Percentiles rank a stretch among this genome's conserved stretches.
phyloP scores from a whole-genome alignment of 2,797 vertebrate species.

The Gambusia yucatana region DNA sequence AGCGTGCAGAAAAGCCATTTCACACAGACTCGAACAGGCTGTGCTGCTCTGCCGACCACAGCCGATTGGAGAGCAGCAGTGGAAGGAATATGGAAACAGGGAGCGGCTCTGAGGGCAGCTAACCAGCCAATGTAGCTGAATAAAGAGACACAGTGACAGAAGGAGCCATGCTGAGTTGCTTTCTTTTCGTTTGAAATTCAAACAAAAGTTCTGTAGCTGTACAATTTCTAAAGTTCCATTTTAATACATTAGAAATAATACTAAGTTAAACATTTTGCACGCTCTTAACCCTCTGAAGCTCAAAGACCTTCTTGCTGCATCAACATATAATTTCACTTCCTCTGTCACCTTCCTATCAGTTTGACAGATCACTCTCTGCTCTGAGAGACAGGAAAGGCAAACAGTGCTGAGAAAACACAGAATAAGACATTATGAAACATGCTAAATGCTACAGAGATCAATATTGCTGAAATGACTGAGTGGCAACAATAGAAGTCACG shows the following conservation, averaged over 20 bases:
- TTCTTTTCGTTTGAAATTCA: conserved; percentile 19
- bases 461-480: conserved; percentile 41
- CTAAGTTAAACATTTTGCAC: conserved; percentile 12
- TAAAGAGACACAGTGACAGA: conserved; percentile 49
- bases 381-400: conserved; percentile 75
- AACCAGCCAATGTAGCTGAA: conserved; percentile 49
- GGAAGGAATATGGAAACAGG: conserved; percentile 74
- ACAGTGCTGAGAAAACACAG: conserved; percentile 68
- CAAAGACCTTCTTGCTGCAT: conserved; percentile 36
- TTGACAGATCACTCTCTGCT: conserved; percentile 62
- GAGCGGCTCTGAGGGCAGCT: conserved; percentile 72
- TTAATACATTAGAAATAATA: neutral
- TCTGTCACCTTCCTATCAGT: conserved; percentile 74
- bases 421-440: conserved; percentile 56
- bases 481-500: conserved; percentile 40
- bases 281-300: neutral
- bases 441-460: conserved; percentile 45
- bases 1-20: conserved; percentile 64
- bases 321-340: conserved; percentile 73
- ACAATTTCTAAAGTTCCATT: conserved; percentile 1
- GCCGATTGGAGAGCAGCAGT: conserved; percentile 68
- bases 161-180: conserved; percentile 38
- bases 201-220: conserved; percentile 23
- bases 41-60: conserved; percentile 72
- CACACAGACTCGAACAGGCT: conserved; percentile 60